Evolutionary conservation across 1,140 invertebrate genomes (phyloP), one percentile per base, ranked within the genome.

Genomic region (Magallana ariakensis): DNA sequence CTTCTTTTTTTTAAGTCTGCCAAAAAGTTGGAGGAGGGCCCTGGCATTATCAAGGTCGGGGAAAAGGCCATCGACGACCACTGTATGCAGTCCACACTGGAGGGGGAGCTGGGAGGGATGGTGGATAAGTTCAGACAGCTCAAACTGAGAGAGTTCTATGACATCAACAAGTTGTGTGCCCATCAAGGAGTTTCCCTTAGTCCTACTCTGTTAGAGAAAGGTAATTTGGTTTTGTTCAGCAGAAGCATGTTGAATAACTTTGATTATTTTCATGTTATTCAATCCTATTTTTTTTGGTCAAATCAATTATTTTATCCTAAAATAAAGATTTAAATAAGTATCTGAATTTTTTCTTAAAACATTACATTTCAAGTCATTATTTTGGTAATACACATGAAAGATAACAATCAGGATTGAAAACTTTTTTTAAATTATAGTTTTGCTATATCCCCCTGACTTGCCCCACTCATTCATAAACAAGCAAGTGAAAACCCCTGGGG

Each of bases 1-100:
- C 16, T 19, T 62, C 8, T 62, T 19, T 62, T 15, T 80, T 85
- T 80, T 60, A 26, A 89, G 88, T 87, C 88, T 56, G 85, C 88
- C 0, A 89, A 87, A 58, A 56, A 62, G 6, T 55, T n/a, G 9
- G 80, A 89, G 54, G 88, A 86, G 62, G 55, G 86, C 16, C 90
- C 92, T 66, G 89, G 89, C 13, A 89, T 92, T 46, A 93, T 94
- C 10, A 92, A 92, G 60, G 92, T 93, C 8, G 93, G 93, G 13
- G 90, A 93, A 60, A 92, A 91, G 75, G 91, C 89, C 10, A 92
- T 94, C 46, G 94, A 94, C 86, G 89, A 94, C 81, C 94, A 94
- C 87, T 92, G 89, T 54, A 89, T 89, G 86, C 89, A 88, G 46
- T 94, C 93, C 10, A 94, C 92, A 5, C 81, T 94, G 70, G 90